Evolutionary conservation across 1,140 invertebrate species (phyloP).

Genomic region (Drosophila repletoides): DNA sequence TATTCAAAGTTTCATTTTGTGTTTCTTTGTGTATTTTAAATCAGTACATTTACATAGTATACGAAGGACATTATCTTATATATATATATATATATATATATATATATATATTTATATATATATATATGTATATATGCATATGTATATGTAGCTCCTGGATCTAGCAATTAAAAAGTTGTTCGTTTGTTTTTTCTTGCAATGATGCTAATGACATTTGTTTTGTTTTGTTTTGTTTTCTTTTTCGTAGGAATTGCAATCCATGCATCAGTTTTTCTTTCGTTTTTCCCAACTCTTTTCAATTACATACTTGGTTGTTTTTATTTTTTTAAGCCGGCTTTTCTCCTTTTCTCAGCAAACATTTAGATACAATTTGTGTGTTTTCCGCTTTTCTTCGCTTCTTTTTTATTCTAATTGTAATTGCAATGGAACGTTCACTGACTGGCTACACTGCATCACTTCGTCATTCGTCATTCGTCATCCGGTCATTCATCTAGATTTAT

Average conservation of each 20-base stretch:
- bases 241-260: constrained; percentile 26
- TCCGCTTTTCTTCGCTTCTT: neutral
- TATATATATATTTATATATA: constrained; percentile 62
- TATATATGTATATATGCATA: constrained; percentile 10
- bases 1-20: constrained; percentile 66
- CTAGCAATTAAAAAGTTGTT: constrained; percentile 66
- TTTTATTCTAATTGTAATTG: constrained; percentile 61
- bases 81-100: constrained; percentile 23
- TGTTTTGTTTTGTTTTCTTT: neutral
- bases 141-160: constrained; percentile 58
- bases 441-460: neutral
- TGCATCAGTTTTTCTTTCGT: neutral
- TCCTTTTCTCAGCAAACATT: constrained; percentile 42
- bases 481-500: constrained; percentile 37
- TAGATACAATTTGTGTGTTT: constrained; percentile 65
- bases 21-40: constrained; percentile 59
- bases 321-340: constrained; percentile 10
- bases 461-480: neutral
- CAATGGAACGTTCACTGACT: constrained; percentile 66
- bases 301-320: constrained; percentile 30
- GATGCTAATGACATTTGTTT: neutral
- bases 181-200: constrained; percentile 18
- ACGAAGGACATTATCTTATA: constrained; percentile 77
- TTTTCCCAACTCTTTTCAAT: neutral
- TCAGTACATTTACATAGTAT: constrained; percentile 77